Percentiles rank a stretch among this genome's conserved stretches.
Evolutionary conservation across 2,113 vertebrate genomes (phyloP).

Genomic region (Daubentonia madagascariensis): DNA sequence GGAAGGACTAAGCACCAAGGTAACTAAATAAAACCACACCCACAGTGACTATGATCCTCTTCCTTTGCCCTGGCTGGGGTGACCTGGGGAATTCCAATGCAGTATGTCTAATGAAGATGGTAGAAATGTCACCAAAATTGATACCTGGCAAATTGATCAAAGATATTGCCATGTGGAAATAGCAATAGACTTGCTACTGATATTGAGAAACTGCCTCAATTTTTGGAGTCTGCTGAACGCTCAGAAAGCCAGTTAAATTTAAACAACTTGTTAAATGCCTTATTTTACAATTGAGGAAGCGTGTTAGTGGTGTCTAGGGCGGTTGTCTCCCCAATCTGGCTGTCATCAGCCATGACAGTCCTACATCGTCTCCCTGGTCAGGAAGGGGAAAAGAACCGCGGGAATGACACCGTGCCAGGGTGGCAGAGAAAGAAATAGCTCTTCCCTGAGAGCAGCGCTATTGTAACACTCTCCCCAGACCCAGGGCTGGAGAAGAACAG

Average conservation of each 20-base stretch:
- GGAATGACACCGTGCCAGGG: neutral
- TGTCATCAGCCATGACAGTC: neutral
- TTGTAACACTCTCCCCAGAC: neutral
- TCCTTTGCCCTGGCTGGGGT: neutral
- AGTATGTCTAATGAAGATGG: neutral
- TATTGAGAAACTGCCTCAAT: neutral
- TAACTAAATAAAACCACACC: neutral
- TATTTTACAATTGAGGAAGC: neutral
- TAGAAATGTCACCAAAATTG: neutral
- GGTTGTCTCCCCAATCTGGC: neutral
- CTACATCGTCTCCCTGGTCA: neutral
- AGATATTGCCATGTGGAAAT: neutral
- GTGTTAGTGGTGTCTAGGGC: neutral
- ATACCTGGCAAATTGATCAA: neutral
- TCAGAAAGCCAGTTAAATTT: neutral
- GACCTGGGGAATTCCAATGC: neutral
- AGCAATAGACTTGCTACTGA: neutral
- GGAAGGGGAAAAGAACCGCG: neutral
- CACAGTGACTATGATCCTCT: neutral
- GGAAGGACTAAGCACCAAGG: neutral
- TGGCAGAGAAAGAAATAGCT: neutral
- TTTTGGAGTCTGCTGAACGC: neutral
- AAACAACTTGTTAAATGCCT: neutral
- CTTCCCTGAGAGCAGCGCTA: neutral
- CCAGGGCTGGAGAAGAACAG: neutral